These are phyloP conservation scores for Molothrus aeneus DNA, from an alignment of 2,797 vertebrate species.

Conservation along the genomic window DNA sequence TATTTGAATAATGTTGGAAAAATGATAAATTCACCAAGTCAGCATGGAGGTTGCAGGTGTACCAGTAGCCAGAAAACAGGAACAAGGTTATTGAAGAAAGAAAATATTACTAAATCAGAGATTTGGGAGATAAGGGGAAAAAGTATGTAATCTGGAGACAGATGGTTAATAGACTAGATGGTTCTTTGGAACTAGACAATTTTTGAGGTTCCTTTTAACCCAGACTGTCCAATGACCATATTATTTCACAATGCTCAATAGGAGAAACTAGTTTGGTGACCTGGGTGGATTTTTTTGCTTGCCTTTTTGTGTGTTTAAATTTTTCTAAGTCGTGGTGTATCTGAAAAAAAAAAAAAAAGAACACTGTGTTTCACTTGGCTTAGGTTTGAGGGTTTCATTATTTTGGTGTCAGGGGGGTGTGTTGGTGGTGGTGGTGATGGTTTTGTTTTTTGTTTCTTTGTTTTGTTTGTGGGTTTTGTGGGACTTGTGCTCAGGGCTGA, in stretches of 20 bases:
- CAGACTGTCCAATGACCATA: neutral
- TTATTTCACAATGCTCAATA: neutral
- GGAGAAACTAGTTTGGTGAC: neutral
- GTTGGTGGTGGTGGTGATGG: neutral
- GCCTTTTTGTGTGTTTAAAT: neutral
- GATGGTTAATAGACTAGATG: neutral
- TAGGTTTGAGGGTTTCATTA: neutral
- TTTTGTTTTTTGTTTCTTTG: neutral
- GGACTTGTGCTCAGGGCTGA: neutral
- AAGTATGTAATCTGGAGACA: neutral
- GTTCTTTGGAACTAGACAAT: neutral
- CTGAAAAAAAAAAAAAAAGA: neutral
- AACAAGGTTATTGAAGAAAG: neutral
- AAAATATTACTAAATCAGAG: neutral
- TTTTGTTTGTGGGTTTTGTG: neutral
- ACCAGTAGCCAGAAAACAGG: neutral
- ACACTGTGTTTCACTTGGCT: neutral
- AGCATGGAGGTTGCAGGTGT: neutral
- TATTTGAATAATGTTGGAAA: neutral
- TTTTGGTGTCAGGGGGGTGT: neutral
- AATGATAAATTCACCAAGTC: neutral
- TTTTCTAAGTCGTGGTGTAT: neutral
- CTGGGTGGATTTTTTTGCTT: neutral
- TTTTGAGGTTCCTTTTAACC: neutral
- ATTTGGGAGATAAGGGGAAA: neutral